phyloP scores from a whole-genome alignment of 2,113 vertebrate genomes.

The Entomyzon cyanotis region DNA sequence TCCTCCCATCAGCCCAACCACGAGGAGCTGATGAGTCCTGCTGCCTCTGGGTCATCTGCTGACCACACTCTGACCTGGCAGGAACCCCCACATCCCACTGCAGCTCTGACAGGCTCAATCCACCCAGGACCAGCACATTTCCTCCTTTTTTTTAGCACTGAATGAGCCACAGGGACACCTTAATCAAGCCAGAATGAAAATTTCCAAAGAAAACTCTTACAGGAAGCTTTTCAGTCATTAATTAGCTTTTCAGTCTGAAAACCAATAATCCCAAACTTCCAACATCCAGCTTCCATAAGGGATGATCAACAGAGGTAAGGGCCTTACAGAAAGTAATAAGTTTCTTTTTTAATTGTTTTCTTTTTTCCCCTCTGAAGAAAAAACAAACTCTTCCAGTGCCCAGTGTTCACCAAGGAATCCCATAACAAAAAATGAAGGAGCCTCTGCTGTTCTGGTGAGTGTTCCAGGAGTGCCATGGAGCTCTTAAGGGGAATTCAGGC shows the following conservation, averaged over 20 bases:
- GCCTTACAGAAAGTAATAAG: not conserved
- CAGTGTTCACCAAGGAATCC: not conserved
- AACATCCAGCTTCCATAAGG: fast-evolving
- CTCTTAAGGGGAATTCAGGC: not conserved
- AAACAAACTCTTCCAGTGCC: not conserved
- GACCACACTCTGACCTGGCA: fast-evolving
- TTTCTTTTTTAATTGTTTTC: not conserved
- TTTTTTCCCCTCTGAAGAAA: not conserved
- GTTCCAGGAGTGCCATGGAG: not conserved
- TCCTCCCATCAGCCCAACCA: not conserved
- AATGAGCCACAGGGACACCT: not conserved
- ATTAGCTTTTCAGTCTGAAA: too few species aligned
- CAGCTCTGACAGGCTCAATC: fast-evolving
- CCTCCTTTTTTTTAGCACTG: not conserved
- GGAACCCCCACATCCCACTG: not conserved
- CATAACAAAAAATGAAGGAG: not conserved
- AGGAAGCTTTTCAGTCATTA: not conserved
- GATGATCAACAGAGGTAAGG: not conserved
- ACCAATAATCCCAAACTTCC: not conserved
- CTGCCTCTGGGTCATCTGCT: not conserved
- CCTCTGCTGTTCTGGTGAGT: not conserved
- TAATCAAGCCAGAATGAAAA: not conserved
- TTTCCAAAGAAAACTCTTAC: too few species aligned
- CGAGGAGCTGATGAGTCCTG: not conserved
- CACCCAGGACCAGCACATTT: fast-evolving